Conservation (phyloP, 1,140 invertebrate species). For the Drosophila gunungcola region DNA sequence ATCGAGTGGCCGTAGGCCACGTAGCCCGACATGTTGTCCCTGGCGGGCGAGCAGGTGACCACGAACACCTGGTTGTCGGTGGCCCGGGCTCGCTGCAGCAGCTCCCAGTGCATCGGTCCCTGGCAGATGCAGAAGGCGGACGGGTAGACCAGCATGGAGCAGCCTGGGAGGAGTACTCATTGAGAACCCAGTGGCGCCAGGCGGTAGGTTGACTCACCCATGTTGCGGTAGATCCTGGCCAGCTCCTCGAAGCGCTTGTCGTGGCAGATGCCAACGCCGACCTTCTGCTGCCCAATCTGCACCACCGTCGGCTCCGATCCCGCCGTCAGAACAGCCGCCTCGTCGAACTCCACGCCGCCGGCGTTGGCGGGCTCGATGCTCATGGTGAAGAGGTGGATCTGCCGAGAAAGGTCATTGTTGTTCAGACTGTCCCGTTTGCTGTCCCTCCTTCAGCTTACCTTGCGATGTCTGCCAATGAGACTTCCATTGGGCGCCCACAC, state of each 20-base stretch:
- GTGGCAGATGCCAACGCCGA: conserved; percentile 97
- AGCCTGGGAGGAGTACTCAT: conserved; percentile 86
- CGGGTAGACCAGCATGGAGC: conserved; percentile 93
- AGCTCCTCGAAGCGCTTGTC: conserved; percentile 96
- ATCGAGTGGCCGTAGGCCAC: conserved; percentile 95
- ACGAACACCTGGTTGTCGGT: conserved; percentile 95
- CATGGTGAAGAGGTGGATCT: conserved; percentile 97
- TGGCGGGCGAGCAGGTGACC: conserved; percentile 90
- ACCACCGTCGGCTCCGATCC: conserved; percentile 92
- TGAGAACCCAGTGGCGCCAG: no score
- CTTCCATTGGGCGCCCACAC: conserved; percentile 93
- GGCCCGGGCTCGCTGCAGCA: conserved; percentile 92
- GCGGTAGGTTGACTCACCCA: conserved; percentile 39
- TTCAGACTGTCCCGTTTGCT: not conserved
- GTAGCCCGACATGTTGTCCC: conserved; percentile 90
- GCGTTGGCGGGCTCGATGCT: conserved; percentile 89
- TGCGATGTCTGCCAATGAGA: conserved; percentile 90
- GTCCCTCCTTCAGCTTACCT: conserved; percentile 84
- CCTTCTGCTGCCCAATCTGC: conserved; percentile 89
- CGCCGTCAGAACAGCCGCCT: conserved; percentile 92
- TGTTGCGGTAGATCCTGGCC: conserved; percentile 91
- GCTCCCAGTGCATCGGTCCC: conserved; percentile 96
- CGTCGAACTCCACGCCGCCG: conserved; percentile 95
- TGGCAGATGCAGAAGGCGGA: conserved; percentile 99
- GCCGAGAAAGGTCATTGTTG: not conserved